Conservation (phyloP, 2,888 invertebrate species). For the Cheilosia pagana region DNA sequence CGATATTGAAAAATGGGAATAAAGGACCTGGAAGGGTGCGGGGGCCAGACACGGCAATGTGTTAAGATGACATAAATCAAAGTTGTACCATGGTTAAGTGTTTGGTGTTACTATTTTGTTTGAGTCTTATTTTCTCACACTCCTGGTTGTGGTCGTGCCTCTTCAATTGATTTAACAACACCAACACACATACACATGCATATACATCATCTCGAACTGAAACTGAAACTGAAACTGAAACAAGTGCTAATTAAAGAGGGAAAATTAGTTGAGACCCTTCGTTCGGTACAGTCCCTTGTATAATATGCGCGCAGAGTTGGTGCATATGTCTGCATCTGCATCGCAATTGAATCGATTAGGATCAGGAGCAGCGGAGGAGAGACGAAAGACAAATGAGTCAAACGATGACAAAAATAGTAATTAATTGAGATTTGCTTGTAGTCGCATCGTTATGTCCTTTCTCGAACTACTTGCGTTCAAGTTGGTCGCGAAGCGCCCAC, state of each 20-base stretch:
- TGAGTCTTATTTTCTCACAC: slow-evolving; percentile 65
- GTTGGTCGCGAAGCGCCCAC: slow-evolving; percentile 9
- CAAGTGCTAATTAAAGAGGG: slow-evolving; percentile 72
- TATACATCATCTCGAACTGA: slow-evolving; percentile 29
- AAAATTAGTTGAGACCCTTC: slow-evolving; percentile 38
- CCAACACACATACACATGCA: background rate
- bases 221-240: slow-evolving; percentile 14
- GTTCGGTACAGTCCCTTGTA: slow-evolving; percentile 11
- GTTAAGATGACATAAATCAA: slow-evolving; percentile 73
- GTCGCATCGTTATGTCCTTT: slow-evolving; percentile 37
- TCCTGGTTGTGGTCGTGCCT: slow-evolving; percentile 5
- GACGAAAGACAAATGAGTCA: slow-evolving; percentile 51
- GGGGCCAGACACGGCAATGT: slow-evolving; percentile 23
- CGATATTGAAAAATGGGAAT: slow-evolving; percentile 36
- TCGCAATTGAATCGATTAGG: no score
- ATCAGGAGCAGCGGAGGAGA: background rate
- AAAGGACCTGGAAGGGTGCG: background rate
- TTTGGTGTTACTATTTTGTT: slow-evolving; percentile 69
- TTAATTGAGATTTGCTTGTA: slow-evolving; percentile 55
- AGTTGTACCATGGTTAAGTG: slow-evolving; percentile 70
- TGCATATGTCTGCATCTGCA: background rate
- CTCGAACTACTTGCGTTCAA: slow-evolving; percentile 14
- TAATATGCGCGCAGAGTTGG: no score
- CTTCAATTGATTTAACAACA: slow-evolving; percentile 17
- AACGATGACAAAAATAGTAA: slow-evolving; percentile 69